Conservation (phyloP, 2,797 vertebrate species). For the Malurus splendens region DNA sequence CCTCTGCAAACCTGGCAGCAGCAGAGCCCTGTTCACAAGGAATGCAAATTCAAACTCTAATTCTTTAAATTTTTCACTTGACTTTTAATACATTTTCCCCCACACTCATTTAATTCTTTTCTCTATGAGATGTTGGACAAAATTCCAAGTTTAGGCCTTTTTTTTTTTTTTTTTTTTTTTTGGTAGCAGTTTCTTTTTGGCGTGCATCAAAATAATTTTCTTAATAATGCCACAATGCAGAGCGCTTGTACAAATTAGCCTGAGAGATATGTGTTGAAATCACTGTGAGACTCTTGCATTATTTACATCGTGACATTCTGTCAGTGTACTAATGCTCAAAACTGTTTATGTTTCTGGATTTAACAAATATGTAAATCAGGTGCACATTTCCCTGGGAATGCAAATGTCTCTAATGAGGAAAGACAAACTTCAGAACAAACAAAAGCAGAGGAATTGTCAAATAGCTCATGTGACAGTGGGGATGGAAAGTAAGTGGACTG, state of each 20-base stretch:
- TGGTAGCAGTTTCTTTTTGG: background rate
- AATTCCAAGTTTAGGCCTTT: background rate
- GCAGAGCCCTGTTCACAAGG: background rate
- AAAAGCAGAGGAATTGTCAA: background rate
- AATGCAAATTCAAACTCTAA: background rate
- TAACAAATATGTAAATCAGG: conserved; percentile 48
- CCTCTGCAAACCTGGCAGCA: background rate
- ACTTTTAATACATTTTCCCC: background rate
- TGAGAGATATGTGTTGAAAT: conserved; percentile 19
- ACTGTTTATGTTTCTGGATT: conserved; percentile 27
- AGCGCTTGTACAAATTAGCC: background rate
- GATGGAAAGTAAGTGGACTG: background rate
- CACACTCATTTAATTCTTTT: background rate
- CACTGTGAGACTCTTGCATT: conserved; percentile 30
- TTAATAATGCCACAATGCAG: conserved; percentile 12
- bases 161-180: background rate
- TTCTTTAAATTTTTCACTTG: background rate
- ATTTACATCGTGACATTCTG: conserved; percentile 28
- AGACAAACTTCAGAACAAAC: conserved; percentile 31
- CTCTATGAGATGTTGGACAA: background rate
- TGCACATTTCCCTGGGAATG: conserved; percentile 32
- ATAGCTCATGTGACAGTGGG: background rate
- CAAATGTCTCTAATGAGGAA: conserved; percentile 4
- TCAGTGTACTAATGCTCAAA: background rate
- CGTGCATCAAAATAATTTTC: conserved; percentile 14